Conservation (phyloP, 2,113 vertebrate genomes). For the Lagopus leucura region DNA sequence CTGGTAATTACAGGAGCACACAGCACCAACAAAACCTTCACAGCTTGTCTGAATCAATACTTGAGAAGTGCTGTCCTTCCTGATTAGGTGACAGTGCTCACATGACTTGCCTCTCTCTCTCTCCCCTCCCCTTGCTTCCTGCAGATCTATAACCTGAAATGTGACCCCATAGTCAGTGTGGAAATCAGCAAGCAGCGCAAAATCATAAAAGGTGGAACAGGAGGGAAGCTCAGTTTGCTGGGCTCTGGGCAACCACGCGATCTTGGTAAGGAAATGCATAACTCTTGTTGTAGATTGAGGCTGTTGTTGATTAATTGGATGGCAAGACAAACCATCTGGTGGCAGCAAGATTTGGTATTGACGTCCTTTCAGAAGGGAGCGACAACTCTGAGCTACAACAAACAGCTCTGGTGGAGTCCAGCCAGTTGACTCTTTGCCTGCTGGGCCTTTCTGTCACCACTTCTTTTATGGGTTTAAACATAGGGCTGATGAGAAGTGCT, state of each 20-base stretch:
- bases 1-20: not conserved
- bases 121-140: not conserved
- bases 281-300: not conserved
- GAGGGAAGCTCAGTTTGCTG: not conserved
- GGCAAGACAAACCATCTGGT: conserved; percentile 47
- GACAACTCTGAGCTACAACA: not conserved
- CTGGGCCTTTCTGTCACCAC: not conserved
- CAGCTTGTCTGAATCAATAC: conserved; percentile 23
- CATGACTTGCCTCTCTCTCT: not conserved
- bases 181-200: not conserved
- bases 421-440: not conserved
- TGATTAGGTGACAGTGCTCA: not conserved
- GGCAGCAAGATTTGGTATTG: conserved; percentile 22
- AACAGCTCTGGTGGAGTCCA: not conserved
- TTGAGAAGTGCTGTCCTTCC: not conserved
- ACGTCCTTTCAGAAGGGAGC: conserved; percentile 9
- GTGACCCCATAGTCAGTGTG: not conserved
- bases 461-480: not conserved
- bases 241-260: not conserved
- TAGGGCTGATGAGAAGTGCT: not conserved
- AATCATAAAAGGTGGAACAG: not conserved
- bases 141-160: conserved; percentile 29
- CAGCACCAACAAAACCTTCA: not conserved
- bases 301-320: conserved; percentile 40
- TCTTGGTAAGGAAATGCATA: conserved; percentile 8